Conservation (phyloP, 2,113 vertebrate species). For the Crotalus helleri region DNA sequence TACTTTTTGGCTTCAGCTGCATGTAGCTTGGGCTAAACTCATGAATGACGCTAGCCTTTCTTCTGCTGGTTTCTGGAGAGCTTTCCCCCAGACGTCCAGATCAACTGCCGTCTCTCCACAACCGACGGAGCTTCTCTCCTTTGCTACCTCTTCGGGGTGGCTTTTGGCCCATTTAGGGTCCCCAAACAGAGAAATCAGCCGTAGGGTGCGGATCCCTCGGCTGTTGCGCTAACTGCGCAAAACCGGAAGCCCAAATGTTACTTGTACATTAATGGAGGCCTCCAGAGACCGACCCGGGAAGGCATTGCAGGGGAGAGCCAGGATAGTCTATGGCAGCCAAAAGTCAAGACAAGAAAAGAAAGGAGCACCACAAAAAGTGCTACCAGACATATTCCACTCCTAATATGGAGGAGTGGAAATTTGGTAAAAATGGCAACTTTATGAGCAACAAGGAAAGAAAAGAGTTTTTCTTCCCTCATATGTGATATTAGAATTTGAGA, state of each 20-base stretch:
- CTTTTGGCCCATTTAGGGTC: too few species aligned
- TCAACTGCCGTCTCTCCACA: too few species aligned
- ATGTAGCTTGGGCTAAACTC: too few species aligned
- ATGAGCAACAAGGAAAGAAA: neutral
- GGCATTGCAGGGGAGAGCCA: neutral
- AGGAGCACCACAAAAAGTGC: neutral
- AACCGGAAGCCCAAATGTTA: neutral
- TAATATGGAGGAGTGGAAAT: neutral
- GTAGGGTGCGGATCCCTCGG: too few species aligned
- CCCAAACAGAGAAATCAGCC: too few species aligned
- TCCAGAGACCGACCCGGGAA: neutral
- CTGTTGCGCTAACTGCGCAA: too few species aligned
- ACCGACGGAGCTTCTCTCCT: too few species aligned
- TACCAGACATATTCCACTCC: neutral
- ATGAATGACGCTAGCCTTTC: too few species aligned
- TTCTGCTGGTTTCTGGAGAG: too few species aligned
- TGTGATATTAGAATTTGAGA: neutral
- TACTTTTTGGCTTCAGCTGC: too few species aligned
- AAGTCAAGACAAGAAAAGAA: neutral
- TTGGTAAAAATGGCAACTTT: neutral
- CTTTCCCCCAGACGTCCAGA: too few species aligned
- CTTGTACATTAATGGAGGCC: neutral
- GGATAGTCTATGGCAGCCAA: neutral
- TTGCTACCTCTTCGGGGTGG: too few species aligned
- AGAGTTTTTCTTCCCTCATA: neutral